These are phyloP conservation scores for Menura novaehollandiae DNA, from an alignment of 2,113 vertebrate genomes.

Conservation along the genomic window DNA sequence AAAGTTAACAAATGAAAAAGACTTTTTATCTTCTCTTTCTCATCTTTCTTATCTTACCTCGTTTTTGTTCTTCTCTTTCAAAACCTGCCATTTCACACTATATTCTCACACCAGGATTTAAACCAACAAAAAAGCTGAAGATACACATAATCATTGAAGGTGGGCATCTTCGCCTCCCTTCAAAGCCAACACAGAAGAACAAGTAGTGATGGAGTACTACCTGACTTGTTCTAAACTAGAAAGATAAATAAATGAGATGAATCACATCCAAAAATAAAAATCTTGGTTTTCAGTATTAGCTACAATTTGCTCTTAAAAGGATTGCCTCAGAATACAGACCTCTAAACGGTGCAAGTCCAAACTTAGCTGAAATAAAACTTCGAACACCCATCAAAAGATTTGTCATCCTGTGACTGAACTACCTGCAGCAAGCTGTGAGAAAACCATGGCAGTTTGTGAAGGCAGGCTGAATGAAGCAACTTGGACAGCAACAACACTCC, in stretches of 20 bases:
- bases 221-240: neutral
- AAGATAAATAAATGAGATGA: neutral
- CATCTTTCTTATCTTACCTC: neutral
- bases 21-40: neutral
- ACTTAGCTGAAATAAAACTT: neutral
- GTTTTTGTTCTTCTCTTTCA: neutral
- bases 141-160: neutral
- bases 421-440: neutral
- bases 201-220: neutral
- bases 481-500: neutral
- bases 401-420: neutral
- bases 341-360: neutral
- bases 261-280: neutral
- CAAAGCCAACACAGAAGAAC: neutral
- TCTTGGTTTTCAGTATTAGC: neutral
- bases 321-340: neutral
- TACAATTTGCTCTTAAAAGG: neutral
- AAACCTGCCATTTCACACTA: neutral
- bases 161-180: neutral
- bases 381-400: neutral
- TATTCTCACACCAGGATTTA: neutral
- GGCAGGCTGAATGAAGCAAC: neutral
- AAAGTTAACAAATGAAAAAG: neutral
- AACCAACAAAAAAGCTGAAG: neutral
- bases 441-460: neutral